phyloP scores from a whole-genome alignment of 2,888 invertebrate genomes.

The Arrhopalites spinosus region DNA sequence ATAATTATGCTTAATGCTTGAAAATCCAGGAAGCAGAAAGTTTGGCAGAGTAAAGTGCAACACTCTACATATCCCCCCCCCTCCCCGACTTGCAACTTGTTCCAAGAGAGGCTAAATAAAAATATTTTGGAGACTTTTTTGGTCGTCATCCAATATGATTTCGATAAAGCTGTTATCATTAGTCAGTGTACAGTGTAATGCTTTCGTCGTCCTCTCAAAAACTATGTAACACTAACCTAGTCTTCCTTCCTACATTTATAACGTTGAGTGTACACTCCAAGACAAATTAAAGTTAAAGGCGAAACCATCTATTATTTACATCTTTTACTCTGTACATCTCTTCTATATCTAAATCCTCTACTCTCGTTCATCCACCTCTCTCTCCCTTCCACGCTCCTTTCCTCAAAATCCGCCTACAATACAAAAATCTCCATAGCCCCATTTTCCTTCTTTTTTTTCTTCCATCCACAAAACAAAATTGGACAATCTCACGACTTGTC shows the following conservation, averaged over 20 bases:
- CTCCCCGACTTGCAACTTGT: background rate
- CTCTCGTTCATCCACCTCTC: no score
- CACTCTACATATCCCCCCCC: no score
- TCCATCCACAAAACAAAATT: no score
- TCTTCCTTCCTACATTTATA: background rate
- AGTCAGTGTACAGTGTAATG: background rate
- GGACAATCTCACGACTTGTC: no score
- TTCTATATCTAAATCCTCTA: no score
- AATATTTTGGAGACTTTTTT: background rate
- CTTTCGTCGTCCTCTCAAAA: background rate
- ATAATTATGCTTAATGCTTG: constrained; percentile 1
- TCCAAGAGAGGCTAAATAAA: constrained; percentile 2
- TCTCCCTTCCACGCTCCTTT: no score
- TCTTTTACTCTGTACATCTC: no score
- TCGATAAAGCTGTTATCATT: background rate
- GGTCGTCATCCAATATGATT: constrained; percentile 24
- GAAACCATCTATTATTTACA: no score
- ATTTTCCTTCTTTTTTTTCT: no score
- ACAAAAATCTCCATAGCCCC: no score
- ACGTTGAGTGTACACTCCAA: background rate
- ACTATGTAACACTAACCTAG: constrained; percentile 26
- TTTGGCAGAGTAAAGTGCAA: constrained; percentile 14
- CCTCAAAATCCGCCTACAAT: no score
- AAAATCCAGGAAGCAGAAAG: constrained; percentile 22
- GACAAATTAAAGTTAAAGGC: background rate